Conservation (phyloP, 2,797 vertebrate genomes). For the Etheostoma nigrum region DNA sequence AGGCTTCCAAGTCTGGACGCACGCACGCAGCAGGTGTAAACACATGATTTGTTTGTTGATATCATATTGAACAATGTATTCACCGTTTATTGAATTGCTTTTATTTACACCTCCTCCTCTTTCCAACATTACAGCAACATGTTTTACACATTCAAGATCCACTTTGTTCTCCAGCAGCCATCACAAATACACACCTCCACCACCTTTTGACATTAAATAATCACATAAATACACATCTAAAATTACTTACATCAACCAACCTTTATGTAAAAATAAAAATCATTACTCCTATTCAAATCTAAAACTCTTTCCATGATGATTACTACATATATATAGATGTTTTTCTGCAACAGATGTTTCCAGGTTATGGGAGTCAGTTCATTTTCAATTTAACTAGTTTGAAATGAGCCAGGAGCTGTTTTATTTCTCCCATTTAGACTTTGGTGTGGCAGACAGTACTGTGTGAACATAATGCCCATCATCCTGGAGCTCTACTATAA, state of each 20-base stretch:
- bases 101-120: constrained; percentile 3
- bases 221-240: constrained; percentile 60
- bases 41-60: constrained; percentile 9
- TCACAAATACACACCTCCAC: not conserved
- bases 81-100: constrained; percentile 6
- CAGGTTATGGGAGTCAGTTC: constrained; percentile 21
- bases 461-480: not conserved
- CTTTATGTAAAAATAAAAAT: constrained; percentile 31
- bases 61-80: constrained; percentile 32
- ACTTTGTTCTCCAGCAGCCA: constrained; percentile 39
- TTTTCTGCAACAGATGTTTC: constrained; percentile 46
- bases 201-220: constrained; percentile 63
- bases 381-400: constrained; percentile 17
- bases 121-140: constrained; percentile 16
- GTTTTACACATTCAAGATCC: constrained; percentile 9
- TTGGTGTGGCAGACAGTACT: constrained; percentile 5
- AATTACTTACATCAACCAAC: constrained; percentile 13
- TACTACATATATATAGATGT: constrained; percentile 4
- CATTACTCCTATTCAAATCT: constrained; percentile 1
- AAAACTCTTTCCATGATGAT: constrained; percentile 13
- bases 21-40: not conserved
- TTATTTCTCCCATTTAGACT: constrained; percentile 4
- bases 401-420: not conserved
- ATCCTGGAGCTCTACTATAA: not conserved
- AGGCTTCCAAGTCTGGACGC: constrained; percentile 42